A percentile compares a stretch with the other conserved stretches of the same genome.
Evolutionary conservation across 2,113 vertebrate genomes (phyloP).

Genomic region (Corydoras maculifer): DNA sequence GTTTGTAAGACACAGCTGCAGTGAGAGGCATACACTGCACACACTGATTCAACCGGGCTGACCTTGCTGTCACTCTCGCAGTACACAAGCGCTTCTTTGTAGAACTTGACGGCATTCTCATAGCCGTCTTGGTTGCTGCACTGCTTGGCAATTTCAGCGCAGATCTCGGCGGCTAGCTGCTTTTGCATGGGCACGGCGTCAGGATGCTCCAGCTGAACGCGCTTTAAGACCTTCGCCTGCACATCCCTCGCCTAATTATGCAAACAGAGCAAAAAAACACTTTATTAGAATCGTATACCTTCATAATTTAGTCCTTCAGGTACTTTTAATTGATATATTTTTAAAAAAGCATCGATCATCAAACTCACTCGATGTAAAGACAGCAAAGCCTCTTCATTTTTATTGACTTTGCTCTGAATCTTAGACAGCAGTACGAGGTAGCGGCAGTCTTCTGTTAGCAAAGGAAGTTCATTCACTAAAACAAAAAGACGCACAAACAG

Average conservation of each 20-base stretch:
- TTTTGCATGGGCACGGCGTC: slow-evolving; percentile 84
- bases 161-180: slow-evolving; percentile 89
- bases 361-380: slow-evolving; percentile 79
- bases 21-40: slow-evolving; percentile 52
- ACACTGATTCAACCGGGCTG: slow-evolving; percentile 59
- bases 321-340: too few species aligned
- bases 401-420: slow-evolving; percentile 83
- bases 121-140: slow-evolving; percentile 84
- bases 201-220: slow-evolving; percentile 84
- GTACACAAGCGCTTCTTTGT: slow-evolving; percentile 97
- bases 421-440: slow-evolving; percentile 86
- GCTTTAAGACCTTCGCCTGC: slow-evolving; percentile 87
- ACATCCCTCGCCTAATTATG: slow-evolving; percentile 79
- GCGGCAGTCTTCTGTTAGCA: slow-evolving; percentile 80
- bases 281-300: too few species aligned
- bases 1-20: slow-evolving; percentile 47
- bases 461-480: slow-evolving; percentile 76
- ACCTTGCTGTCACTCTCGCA: slow-evolving; percentile 94
- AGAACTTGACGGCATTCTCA: slow-evolving; percentile 94
- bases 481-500: slow-evolving; percentile 13
- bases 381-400: slow-evolving; percentile 72
- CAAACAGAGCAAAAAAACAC: neutral
- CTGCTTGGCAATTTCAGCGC: slow-evolving; percentile 90
- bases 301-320: too few species aligned
- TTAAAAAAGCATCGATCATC: neutral